A percentile compares a stretch with the other conserved stretches of the same genome.
Evolutionary conservation across 2,888 invertebrate genomes (phyloP).

Genomic region (Muschampia plurimacula): DNA sequence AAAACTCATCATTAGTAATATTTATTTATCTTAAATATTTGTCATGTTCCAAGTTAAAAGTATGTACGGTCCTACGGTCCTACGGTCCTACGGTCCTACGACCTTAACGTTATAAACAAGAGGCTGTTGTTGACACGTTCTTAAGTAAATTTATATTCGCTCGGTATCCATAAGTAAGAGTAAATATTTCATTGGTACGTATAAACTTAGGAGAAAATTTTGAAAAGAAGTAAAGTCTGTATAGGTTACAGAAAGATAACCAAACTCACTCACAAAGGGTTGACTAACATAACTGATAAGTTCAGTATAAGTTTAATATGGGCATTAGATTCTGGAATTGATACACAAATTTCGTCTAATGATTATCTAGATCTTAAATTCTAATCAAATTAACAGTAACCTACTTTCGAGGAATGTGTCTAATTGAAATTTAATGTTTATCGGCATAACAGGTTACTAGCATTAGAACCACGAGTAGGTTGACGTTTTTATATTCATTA

Average conservation of each 20-base stretch:
- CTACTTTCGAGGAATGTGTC: conserved; percentile 7
- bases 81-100: no score
- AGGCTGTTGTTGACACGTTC: conserved; percentile 12
- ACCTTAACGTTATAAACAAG: conserved; percentile 9
- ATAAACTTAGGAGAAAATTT: neutral
- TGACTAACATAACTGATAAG: neutral
- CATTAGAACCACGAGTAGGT: neutral
- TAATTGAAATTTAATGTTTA: conserved; percentile 16
- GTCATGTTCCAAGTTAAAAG: conserved; percentile 3
- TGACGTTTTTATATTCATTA: neutral
- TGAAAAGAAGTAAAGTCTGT: neutral
- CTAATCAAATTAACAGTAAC: conserved; percentile 4
- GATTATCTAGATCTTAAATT: conserved; percentile 5
- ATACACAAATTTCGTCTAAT: neutral
- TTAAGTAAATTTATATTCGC: conserved; percentile 20
- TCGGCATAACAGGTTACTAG: neutral
- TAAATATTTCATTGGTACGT: conserved; percentile 12
- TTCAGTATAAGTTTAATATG: neutral
- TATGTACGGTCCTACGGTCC: no score
- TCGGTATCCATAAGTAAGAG: conserved; percentile 15
- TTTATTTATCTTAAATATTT: neutral
- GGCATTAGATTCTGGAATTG: neutral
- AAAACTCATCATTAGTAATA: no score
- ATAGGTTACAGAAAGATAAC: neutral
- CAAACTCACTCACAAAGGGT: no score